Evolutionary conservation across 2,888 invertebrate genomes (phyloP).

Genomic region (Morpho achilles): DNA sequence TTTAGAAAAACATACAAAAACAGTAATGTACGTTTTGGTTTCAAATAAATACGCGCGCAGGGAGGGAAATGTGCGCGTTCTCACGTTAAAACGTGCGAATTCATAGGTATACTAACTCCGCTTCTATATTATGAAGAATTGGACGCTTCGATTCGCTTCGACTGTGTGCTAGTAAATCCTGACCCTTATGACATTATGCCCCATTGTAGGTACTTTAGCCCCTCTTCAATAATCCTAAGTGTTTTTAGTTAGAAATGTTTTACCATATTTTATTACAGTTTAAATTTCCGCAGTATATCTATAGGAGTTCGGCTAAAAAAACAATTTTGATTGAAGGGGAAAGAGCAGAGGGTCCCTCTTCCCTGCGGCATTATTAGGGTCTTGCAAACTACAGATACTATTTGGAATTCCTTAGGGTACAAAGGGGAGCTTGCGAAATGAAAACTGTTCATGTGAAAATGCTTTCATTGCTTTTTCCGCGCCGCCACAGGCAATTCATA

Average conservation of each 20-base stretch:
- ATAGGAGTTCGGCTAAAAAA: constrained; percentile 36
- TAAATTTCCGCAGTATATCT: constrained; percentile 21
- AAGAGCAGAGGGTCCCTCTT: constrained; percentile 43
- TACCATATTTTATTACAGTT: constrained; percentile 22
- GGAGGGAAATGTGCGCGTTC: no score
- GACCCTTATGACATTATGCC: not conserved
- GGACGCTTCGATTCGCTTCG: no score
- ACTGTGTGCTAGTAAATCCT: no score
- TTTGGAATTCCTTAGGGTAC: constrained; percentile 71
- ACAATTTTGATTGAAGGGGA: constrained; percentile 40
- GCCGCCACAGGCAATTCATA: constrained; percentile 72
- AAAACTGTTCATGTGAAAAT: constrained; percentile 75
- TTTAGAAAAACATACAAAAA: no score
- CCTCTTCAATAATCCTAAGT: constrained; percentile 13
- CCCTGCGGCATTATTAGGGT: constrained; percentile 63
- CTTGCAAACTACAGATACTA: constrained; percentile 58
- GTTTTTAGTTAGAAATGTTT: constrained; percentile 16
- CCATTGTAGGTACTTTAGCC: constrained; percentile 1
- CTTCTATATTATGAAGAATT: no score
- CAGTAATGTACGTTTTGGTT: no score
- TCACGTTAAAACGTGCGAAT: no score
- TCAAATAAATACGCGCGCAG: no score
- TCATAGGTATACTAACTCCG: no score
- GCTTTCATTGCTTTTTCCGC: constrained; percentile 76
- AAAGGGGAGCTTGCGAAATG: constrained; percentile 64